These are phyloP conservation scores for Eulacestoma nigropectus DNA, from an alignment of 2,113 vertebrate genomes.

Conservation along the genomic window DNA sequence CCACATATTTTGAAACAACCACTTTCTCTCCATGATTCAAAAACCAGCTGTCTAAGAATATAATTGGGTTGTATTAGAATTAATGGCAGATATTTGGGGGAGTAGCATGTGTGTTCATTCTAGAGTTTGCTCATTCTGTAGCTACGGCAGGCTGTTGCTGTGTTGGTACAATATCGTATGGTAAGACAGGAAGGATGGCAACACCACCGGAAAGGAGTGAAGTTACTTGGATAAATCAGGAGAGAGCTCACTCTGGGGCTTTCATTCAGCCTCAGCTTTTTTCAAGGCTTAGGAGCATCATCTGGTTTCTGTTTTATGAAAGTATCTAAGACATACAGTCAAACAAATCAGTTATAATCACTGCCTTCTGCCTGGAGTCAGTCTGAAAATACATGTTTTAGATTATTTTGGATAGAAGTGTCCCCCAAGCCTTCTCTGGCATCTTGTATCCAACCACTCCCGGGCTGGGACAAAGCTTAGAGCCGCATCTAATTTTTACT, in stretches of 20 bases:
- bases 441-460: background rate
- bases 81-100: background rate
- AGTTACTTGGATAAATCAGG: background rate
- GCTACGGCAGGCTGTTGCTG: background rate
- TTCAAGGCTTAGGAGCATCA: background rate
- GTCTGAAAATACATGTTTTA: background rate
- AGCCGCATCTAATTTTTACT: background rate
- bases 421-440: background rate
- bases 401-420: background rate
- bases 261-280: background rate
- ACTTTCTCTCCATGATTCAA: slow-evolving; percentile 40
- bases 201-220: background rate
- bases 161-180: background rate
- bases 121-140: background rate
- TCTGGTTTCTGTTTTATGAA: background rate
- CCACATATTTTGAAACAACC: slow-evolving; percentile 5
- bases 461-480: background rate
- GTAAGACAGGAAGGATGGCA: background rate
- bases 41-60: slow-evolving; percentile 11
- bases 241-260: background rate
- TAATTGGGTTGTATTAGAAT: slow-evolving; percentile 41
- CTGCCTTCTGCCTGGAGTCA: background rate
- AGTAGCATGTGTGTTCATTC: background rate
- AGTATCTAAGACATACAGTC: background rate
- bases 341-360: background rate